Base-by-base conservation (phyloP, 2,797 vertebrate genomes). In the Apodemus agrarius region DNA sequence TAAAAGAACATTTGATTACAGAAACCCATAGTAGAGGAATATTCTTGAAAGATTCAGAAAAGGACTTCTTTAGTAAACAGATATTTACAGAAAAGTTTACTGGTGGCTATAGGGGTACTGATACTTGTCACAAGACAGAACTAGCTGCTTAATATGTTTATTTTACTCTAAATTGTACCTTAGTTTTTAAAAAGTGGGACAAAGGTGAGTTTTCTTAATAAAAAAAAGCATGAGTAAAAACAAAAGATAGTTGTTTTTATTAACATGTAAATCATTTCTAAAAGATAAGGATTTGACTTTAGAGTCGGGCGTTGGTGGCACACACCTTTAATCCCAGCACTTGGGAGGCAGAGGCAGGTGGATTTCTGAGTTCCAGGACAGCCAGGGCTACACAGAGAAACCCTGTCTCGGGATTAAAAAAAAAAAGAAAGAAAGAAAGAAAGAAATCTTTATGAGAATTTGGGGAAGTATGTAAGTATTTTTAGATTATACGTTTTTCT, bases 251-350 rank as follows among this genome's bases (percentile, higher is more conserved):
- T 79, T 93, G 1, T 13, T 40, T 86, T 86, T 89, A 92, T 93
- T 95, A 92, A 83, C 49, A 75, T 75, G 46, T 84, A 94, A 88
- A 94, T 63, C 82, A 91, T 88, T 89, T 95, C n/a, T 88, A 12
- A 88, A 89, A 92, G 7, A 78, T n/a, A 88, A 87, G 57, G 88
- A 22, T 86, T 94, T 75, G 83, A 88, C 81, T 83, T 59, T 59
- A 88, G 54, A n/a, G n/a, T n/a, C n/a, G n/a, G n/a, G n/a, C n/a
- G n/a, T n/a, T n/a, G n/a, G n/a, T n/a, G n/a, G n/a, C n/a, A n/a
- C n/a, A n/a, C n/a, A n/a, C n/a, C n/a, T n/a, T n/a, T n/a, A n/a
- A n/a, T n/a, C n/a, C n/a, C n/a, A n/a, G n/a, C n/a, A n/a, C n/a
- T n/a, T n/a, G n/a, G n/a, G n/a, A n/a, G n/a, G n/a, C n/a, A n/a